phyloP scores from a whole-genome alignment of 2,113 vertebrate genomes.

The Myrmophylax atrothorax region DNA sequence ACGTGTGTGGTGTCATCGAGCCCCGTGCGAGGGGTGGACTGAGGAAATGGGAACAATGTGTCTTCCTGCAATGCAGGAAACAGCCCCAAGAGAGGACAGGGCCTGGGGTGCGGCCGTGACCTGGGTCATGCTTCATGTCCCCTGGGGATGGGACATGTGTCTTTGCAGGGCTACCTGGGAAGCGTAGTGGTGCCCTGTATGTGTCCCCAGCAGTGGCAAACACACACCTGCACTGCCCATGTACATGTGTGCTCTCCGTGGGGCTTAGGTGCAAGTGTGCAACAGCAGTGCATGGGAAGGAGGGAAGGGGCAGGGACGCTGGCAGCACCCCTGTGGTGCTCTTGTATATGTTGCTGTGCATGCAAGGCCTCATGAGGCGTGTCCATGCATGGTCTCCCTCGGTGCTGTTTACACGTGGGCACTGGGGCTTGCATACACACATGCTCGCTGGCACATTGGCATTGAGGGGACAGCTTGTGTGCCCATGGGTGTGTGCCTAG shows the following conservation, averaged over 20 bases:
- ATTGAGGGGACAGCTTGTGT: rapidly evolving
- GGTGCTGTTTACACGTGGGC: neutral
- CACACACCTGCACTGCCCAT: rapidly evolving
- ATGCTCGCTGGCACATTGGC: rapidly evolving
- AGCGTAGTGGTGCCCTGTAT: rapidly evolving
- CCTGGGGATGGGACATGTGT: neutral
- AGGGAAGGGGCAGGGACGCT: neutral
- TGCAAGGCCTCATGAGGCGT: rapidly evolving
- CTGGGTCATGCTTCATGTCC: neutral
- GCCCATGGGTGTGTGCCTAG: rapidly evolving
- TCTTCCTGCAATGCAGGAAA: conserved; percentile 76
- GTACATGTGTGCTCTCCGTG: rapidly evolving
- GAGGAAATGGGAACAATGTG: conserved; percentile 78
- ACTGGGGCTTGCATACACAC: rapidly evolving
- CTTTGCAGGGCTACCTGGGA: neutral
- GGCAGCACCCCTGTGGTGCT: neutral
- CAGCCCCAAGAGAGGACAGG: neutral
- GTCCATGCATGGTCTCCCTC: rapidly evolving
- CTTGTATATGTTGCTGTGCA: rapidly evolving
- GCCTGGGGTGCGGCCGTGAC: rapidly evolving
- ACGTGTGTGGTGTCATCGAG: neutral
- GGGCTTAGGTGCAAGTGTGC: rapidly evolving
- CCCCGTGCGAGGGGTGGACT: neutral
- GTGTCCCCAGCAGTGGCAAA: neutral
- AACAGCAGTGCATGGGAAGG: rapidly evolving